Evolutionary conservation across 2,888 invertebrate species (phyloP).

Genomic region (Fragum sueziense): DNA sequence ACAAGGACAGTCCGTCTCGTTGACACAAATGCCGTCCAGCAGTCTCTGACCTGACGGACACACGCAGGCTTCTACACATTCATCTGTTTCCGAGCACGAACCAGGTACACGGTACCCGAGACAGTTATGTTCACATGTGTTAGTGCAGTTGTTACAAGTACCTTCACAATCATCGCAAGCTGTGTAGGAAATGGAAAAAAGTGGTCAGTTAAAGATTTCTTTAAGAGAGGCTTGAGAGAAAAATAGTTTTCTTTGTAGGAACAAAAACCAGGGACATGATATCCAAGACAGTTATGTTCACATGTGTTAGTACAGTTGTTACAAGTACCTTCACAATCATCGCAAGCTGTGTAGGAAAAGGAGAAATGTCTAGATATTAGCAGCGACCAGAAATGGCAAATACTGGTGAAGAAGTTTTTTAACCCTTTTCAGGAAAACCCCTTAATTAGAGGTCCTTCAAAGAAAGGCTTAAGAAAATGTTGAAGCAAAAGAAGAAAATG

Average conservation of each 20-base stretch:
- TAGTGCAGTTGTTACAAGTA: conserved; percentile 7
- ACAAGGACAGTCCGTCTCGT: conserved; percentile 49
- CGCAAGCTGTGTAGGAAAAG: not conserved
- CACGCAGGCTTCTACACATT: conserved; percentile 12
- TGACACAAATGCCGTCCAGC: conserved; percentile 29
- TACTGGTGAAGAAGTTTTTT: no score
- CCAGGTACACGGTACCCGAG: not conserved
- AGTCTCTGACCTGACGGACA: not conserved
- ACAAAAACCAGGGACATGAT: conserved; percentile 8
- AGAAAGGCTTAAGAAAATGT: no score
- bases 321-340: not conserved
- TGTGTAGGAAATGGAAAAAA: not conserved
- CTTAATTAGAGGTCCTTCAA: no score
- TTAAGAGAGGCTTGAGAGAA: not conserved
- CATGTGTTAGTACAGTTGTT: conserved; percentile 11
- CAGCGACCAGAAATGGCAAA: no score
- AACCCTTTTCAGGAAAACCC: no score
- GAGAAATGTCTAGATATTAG: not conserved
- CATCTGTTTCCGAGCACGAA: conserved; percentile 22
- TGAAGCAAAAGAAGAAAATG: no score
- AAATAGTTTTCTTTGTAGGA: conserved; percentile 18
- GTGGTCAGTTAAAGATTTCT: not conserved
- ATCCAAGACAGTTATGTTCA: conserved; percentile 18
- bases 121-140: conserved; percentile 24
- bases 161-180: not conserved